Evolutionary conservation across 2,888 invertebrate genomes (phyloP).

Genomic region (Sussaba pulchella): DNA sequence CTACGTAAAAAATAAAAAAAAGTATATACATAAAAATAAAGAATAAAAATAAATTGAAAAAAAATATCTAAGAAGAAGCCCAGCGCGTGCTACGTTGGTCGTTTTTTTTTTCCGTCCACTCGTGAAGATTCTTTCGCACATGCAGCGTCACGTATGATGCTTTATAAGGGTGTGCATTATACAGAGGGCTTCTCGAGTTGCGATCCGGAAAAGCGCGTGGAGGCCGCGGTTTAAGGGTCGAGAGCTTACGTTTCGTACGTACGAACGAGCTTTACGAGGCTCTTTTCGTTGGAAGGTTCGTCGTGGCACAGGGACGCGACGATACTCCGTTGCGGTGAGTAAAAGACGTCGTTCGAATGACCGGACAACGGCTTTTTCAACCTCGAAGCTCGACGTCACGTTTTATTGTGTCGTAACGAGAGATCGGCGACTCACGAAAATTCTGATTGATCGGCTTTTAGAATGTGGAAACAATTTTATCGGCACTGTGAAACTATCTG

Average conservation of each 20-base stretch:
- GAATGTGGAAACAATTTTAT: conserved; percentile 41
- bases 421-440: conserved; percentile 71
- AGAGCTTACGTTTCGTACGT: conserved; percentile 75
- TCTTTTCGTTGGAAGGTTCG: conserved; percentile 50
- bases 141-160: conserved; percentile 17
- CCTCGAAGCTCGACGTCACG: conserved; percentile 38
- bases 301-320: conserved; percentile 20
- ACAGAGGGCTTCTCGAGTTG: conserved; percentile 43
- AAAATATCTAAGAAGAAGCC: neutral
- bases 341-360: conserved; percentile 39
- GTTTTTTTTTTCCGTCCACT: conserved; percentile 11
- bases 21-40: too few species aligned
- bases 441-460: conserved; percentile 78
- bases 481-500: neutral
- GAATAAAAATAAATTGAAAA: too few species aligned
- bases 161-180: conserved; percentile 3
- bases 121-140: conserved; percentile 26
- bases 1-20: neutral
- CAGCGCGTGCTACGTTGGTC: conserved; percentile 11
- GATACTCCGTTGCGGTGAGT: conserved; percentile 19
- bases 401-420: conserved; percentile 80
- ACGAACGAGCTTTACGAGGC: conserved; percentile 79
- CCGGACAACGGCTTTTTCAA: conserved; percentile 69
- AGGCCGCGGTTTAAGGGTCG: conserved; percentile 60
- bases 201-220: conserved; percentile 25